Evolutionary conservation across 2,113 vertebrate species (phyloP).

Genomic region (Alethe diademata): DNA sequence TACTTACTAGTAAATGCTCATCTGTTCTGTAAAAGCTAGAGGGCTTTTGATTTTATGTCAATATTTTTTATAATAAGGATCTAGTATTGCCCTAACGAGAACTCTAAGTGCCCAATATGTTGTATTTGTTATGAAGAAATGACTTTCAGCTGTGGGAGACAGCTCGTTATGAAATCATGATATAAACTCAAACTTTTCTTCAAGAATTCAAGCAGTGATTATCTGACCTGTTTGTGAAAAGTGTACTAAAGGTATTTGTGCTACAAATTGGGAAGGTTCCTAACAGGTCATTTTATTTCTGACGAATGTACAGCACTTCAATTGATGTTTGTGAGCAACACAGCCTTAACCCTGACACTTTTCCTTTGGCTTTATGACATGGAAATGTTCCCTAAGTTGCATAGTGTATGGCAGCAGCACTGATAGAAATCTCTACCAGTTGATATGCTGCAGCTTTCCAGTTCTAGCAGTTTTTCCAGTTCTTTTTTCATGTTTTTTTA

Average conservation of each 20-base stretch:
- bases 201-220: slow-evolving; percentile 51
- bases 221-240: slow-evolving; percentile 54
- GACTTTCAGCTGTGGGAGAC: slow-evolving; percentile 46
- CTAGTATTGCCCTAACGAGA: slow-evolving; percentile 86
- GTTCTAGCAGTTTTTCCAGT: slow-evolving; percentile 11
- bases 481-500: neutral
- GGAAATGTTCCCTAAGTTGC: slow-evolving; percentile 67
- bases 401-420: slow-evolving; percentile 21
- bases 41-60: slow-evolving; percentile 69
- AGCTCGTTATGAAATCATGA: slow-evolving; percentile 52
- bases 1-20: slow-evolving; percentile 48
- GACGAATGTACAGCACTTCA: slow-evolving; percentile 74
- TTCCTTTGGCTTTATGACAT: slow-evolving; percentile 69
- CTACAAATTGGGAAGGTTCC: neutral
- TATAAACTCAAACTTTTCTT: slow-evolving; percentile 46
- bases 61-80: slow-evolving; percentile 76
- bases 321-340: slow-evolving; percentile 72
- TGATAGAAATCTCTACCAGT: slow-evolving; percentile 28
- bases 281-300: slow-evolving; percentile 50
- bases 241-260: slow-evolving; percentile 18
- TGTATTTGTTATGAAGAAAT: slow-evolving; percentile 69
- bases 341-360: slow-evolving; percentile 74
- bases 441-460: slow-evolving; percentile 49
- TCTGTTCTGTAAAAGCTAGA: slow-evolving; percentile 66
- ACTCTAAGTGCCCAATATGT: slow-evolving; percentile 82